Evolutionary conservation across 64 coral and sea anemone genomes (phyloP).

Genomic region (Stichodactyla mertensii): DNA sequence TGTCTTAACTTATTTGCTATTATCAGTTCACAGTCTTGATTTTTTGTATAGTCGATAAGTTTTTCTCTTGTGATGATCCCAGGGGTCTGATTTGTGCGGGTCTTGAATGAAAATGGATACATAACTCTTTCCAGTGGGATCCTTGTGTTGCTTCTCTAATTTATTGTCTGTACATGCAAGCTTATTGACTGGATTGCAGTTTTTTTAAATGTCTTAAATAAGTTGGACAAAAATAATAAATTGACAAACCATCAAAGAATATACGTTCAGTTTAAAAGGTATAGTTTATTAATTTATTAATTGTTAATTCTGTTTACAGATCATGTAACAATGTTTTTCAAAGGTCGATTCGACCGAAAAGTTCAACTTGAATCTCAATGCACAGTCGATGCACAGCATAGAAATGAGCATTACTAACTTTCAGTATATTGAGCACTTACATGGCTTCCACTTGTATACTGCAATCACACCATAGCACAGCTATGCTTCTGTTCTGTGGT

Average conservation of each 20-base stretch:
- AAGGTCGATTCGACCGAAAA: constrained; percentile 3
- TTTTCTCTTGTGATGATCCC: no score
- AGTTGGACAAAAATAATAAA: neutral
- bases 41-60: no score
- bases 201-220: neutral
- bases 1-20: no score
- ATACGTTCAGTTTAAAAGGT: neutral
- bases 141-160: no score
- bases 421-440: neutral
- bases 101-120: no score
- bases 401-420: neutral
- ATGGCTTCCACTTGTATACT: neutral
- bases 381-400: neutral
- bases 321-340: neutral
- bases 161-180: neutral
- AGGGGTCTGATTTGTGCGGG: no score
- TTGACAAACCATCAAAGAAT: neutral
- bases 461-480: no score
- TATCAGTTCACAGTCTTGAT: no score
- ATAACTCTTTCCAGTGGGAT: no score
- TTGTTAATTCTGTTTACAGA: neutral
- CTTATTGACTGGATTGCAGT: neutral
- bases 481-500: no score
- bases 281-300: neutral
- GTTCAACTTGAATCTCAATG: neutral